Evolutionary conservation across 2,888 invertebrate genomes (phyloP).

Genomic region (Diarsia brunnea): DNA sequence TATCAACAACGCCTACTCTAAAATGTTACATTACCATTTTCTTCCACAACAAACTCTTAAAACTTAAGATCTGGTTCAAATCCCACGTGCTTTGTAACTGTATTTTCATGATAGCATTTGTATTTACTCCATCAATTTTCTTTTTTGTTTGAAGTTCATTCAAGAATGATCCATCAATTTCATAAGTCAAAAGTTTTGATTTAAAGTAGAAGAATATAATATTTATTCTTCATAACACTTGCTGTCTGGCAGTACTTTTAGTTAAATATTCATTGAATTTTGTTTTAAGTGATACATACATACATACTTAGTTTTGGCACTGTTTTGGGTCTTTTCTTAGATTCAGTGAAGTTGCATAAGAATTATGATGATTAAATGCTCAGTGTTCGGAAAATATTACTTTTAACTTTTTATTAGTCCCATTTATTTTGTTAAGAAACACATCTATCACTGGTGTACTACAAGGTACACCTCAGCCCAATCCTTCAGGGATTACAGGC

Average conservation of each 20-base stretch:
- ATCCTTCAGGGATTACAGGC: too few species aligned
- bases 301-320: conserved; percentile 40
- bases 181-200: conserved; percentile 14
- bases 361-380: conserved; percentile 11
- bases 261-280: conserved; percentile 26
- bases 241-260: conserved; percentile 31
- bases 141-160: conserved; percentile 5
- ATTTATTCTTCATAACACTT: conserved; percentile 1
- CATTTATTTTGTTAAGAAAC: background rate
- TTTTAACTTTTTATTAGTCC: background rate
- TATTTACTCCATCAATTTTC: conserved; percentile 5
- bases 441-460: too few species aligned
- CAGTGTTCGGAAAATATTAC: conserved; percentile 4
- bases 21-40: background rate
- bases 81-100: conserved; percentile 6
- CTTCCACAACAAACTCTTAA: background rate
- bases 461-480: too few species aligned
- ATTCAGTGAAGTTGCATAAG: conserved; percentile 9
- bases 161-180: conserved; percentile 25
- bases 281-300: conserved; percentile 41
- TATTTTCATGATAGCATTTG: conserved; percentile 3
- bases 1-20: background rate
- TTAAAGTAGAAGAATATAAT: conserved; percentile 9
- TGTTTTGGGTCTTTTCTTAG: conserved; percentile 5
- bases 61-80: conserved; percentile 19